phyloP scores from a whole-genome alignment of 1,140 invertebrate genomes.

The Drosophila kikkawai region DNA sequence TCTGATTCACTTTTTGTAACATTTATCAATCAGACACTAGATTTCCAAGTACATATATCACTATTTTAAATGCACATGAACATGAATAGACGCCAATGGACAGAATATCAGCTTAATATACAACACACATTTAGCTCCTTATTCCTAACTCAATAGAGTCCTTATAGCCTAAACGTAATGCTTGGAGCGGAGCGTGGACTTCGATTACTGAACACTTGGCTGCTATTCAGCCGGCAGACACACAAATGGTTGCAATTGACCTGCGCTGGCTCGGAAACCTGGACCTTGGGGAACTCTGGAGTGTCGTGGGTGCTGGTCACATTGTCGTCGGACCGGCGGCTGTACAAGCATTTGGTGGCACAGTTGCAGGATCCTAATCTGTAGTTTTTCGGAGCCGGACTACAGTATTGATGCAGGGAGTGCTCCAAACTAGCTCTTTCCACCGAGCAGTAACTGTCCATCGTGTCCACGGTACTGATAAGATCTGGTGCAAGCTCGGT shows the following conservation, averaged over 20 bases:
- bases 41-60: neutral
- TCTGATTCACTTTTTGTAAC: neutral
- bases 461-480: constrained; percentile 72
- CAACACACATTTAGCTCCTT: constrained; percentile 2
- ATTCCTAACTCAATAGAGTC: neutral
- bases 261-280: constrained; percentile 38
- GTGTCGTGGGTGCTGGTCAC: constrained; percentile 51
- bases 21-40: constrained; percentile 5
- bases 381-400: neutral
- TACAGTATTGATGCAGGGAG: constrained; percentile 25
- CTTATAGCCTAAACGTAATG: constrained; percentile 72
- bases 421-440: constrained; percentile 25
- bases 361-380: constrained; percentile 66
- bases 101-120: constrained; percentile 13
- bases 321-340: constrained; percentile 76
- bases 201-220: constrained; percentile 55
- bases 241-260: constrained; percentile 71
- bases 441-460: constrained; percentile 41
- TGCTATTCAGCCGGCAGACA: constrained; percentile 70
- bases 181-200: constrained; percentile 75
- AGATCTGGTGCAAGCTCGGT: constrained; percentile 69
- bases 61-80: constrained; percentile 10
- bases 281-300: constrained; percentile 22
- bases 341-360: constrained; percentile 74
- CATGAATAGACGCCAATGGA: constrained; percentile 21